Percentiles rank a stretch among this genome's conserved stretches.
These are phyloP conservation scores for Drosophila anceps DNA, from an alignment of 2,888 invertebrate species.

Conservation along the genomic window DNA sequence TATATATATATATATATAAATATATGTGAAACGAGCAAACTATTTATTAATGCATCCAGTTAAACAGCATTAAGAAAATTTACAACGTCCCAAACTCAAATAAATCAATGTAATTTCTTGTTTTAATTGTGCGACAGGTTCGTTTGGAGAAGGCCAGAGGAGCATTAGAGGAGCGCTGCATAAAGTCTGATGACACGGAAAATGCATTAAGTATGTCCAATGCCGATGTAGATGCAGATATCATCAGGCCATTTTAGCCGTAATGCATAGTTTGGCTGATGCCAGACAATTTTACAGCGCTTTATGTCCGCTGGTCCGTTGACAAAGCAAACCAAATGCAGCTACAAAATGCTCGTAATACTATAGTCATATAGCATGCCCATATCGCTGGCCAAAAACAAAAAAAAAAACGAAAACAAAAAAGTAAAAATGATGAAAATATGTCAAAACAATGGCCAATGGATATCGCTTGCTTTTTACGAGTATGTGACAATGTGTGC, in stretches of 20 bases:
- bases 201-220: constrained; percentile 66
- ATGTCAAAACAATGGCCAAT: constrained; percentile 23
- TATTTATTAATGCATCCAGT: constrained; percentile 50
- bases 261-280: constrained; percentile 61
- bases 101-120: constrained; percentile 66
- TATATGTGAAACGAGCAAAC: constrained; percentile 28
- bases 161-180: not conserved
- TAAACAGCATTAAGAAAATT: constrained; percentile 65
- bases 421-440: constrained; percentile 14
- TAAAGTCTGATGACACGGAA: constrained; percentile 51
- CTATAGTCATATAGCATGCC: not conserved
- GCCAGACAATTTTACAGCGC: constrained; percentile 30
- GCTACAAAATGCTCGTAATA: constrained; percentile 21
- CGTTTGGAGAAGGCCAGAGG: not conserved
- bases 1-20: constrained; percentile 24
- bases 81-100: constrained; percentile 46
- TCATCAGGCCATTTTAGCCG: constrained; percentile 30
- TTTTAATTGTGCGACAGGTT: constrained; percentile 67
- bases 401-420: not conserved
- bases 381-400: not conserved
- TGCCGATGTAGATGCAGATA: constrained; percentile 31
- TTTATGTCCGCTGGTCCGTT: constrained; percentile 36
- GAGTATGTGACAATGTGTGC: constrained; percentile 22
- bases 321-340: constrained; percentile 34
- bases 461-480: constrained; percentile 10